These are phyloP conservation scores for Xiphophorus maculatus DNA, from an alignment of 2,113 vertebrate species.

Conservation along the genomic window DNA sequence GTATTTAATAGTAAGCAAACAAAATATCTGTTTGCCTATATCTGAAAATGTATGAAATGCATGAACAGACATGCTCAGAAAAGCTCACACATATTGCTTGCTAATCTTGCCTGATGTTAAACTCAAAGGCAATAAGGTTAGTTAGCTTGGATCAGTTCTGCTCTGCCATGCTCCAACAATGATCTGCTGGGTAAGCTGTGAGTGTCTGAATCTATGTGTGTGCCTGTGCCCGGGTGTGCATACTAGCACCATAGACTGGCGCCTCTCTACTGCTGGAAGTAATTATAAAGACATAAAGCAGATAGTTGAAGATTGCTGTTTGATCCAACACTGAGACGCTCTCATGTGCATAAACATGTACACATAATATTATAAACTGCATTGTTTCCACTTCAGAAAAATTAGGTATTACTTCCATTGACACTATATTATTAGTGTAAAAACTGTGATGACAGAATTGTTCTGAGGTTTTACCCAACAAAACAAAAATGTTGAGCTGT, in stretches of 20 bases:
- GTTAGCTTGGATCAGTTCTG: conserved; percentile 52
- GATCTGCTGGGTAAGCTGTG: conserved; percentile 31
- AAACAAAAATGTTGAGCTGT: background rate
- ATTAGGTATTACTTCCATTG: conserved; percentile 2
- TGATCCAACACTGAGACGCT: conserved; percentile 44
- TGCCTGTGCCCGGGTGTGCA: background rate
- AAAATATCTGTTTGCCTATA: background rate
- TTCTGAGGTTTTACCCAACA: background rate
- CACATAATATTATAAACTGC: conserved; percentile 28
- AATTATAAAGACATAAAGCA: conserved; percentile 75
- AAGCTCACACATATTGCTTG: background rate
- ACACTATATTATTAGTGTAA: conserved; percentile 23
- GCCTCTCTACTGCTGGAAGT: conserved; percentile 69
- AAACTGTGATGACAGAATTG: background rate
- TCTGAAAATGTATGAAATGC: background rate
- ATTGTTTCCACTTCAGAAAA: conserved; percentile 16
- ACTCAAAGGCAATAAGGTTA: conserved; percentile 32
- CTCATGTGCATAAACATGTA: conserved; percentile 34
- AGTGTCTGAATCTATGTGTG: conserved; percentile 20
- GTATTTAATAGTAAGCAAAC: background rate
- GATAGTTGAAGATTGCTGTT: conserved; percentile 57
- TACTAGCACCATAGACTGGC: conserved; percentile 63
- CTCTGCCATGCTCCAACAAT: conserved; percentile 49
- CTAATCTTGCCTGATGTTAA: conserved; percentile 43
- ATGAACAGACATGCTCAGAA: conserved; percentile 16